Evolutionary conservation across 2,797 vertebrate genomes (phyloP).

Genomic region (Enteromius afrohamiltoni): DNA sequence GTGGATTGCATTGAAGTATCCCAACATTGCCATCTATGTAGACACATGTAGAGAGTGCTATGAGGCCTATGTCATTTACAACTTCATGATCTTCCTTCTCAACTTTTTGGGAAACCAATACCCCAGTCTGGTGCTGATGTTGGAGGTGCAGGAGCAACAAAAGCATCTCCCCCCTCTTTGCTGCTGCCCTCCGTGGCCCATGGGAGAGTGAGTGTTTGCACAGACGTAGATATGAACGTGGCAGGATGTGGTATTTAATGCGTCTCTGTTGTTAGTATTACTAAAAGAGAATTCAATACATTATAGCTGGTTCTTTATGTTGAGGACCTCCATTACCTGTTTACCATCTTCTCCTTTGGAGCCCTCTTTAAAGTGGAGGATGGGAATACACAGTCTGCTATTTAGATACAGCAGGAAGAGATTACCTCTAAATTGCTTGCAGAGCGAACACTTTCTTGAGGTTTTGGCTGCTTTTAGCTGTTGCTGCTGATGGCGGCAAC

Average conservation of each 20-base stretch:
- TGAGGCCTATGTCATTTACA: constrained; percentile 99
- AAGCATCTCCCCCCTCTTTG: constrained; percentile 94
- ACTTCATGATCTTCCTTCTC: constrained; percentile 97
- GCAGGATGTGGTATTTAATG: constrained; percentile 1
- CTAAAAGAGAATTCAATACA: neutral
- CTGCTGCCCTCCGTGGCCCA: constrained; percentile 94
- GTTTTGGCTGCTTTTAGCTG: constrained; percentile 20
- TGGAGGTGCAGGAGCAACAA: constrained; percentile 97
- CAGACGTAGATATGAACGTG: neutral
- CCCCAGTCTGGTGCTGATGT: constrained; percentile 91
- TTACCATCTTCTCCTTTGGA: constrained; percentile 12
- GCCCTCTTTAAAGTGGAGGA: neutral
- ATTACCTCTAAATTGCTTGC: constrained; percentile 9
- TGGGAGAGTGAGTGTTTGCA: constrained; percentile 94
- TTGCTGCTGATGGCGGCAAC: constrained; percentile 6
- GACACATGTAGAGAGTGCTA: constrained; percentile 99
- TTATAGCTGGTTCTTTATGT: neutral
- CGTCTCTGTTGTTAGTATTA: neutral
- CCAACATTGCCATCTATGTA: constrained; percentile 94
- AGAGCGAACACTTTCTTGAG: constrained; percentile 1
- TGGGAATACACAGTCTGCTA: neutral
- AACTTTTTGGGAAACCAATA: constrained; percentile 95
- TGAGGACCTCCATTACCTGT: neutral
- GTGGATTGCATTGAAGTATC: constrained; percentile 98
- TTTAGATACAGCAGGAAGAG: constrained; percentile 3